phyloP scores from a whole-genome alignment of 2,888 invertebrate species.

The Idaea aversata region DNA sequence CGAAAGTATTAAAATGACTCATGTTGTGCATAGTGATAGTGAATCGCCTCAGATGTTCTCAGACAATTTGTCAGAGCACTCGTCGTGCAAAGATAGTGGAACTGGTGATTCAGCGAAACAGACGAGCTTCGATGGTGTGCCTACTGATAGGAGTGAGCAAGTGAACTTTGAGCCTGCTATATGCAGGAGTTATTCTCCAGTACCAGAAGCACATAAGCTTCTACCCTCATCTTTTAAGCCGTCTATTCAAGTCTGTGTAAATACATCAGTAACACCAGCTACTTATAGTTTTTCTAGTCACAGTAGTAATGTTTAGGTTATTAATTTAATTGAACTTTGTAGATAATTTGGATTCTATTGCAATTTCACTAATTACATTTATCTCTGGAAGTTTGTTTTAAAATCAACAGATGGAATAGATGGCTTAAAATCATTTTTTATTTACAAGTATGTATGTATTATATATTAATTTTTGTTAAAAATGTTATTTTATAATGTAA shows the following conservation, averaged over 20 bases:
- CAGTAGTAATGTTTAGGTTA: conserved; percentile 71
- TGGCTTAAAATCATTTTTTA: conserved; percentile 14
- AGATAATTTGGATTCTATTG: conserved; percentile 41
- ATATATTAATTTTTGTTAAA: background rate
- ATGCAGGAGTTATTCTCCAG: conserved; percentile 71
- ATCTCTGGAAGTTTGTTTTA: conserved; percentile 3
- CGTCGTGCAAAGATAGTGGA: conserved; percentile 89
- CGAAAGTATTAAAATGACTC: conserved; percentile 74
- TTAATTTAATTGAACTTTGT: conserved; percentile 42
- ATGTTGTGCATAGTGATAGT: conserved; percentile 76
- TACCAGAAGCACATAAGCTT: conserved; percentile 75
- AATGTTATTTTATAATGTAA: background rate
- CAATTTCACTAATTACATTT: conserved; percentile 64
- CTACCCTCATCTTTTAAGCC: conserved; percentile 76
- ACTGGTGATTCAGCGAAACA: conserved; percentile 89
- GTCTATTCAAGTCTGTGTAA: conserved; percentile 77
- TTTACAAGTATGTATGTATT: background rate
- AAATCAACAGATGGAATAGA: conserved; percentile 13
- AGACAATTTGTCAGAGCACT: conserved; percentile 87
- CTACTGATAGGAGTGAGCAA: conserved; percentile 68
- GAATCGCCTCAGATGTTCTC: conserved; percentile 75
- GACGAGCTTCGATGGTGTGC: conserved; percentile 83
- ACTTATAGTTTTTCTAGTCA: conserved; percentile 80
- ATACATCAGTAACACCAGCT: conserved; percentile 76
- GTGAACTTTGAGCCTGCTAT: conserved; percentile 71